Percentiles rank a stretch among this genome's conserved stretches.
phyloP scores from a whole-genome alignment of 2,797 vertebrate genomes.

The Chelon labrosus region DNA sequence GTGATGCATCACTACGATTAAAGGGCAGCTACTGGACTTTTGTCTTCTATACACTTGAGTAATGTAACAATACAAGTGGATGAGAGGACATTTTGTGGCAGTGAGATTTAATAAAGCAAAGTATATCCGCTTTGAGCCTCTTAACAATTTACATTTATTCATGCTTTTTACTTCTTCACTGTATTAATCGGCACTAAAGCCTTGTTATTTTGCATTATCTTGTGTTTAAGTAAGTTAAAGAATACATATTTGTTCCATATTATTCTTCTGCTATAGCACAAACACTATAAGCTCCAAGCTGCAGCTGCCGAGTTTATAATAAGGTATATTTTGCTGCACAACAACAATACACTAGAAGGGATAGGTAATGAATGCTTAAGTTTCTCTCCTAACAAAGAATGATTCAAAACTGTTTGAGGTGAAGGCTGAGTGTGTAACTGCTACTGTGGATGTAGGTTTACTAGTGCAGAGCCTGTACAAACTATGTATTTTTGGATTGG shows the following conservation, averaged over 20 bases:
- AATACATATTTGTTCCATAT: neutral
- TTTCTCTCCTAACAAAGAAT: neutral
- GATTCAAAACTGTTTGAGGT: neutral
- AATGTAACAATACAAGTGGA: conserved; percentile 5
- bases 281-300: neutral
- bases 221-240: neutral
- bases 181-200: neutral
- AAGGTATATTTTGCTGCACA: neutral
- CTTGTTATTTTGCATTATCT: neutral
- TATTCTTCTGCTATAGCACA: no score
- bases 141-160: no score
- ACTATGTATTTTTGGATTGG: no score
- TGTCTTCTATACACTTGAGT: neutral
- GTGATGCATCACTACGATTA: conserved; percentile 6
- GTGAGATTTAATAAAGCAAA: no score
- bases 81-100: neutral
- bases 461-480: no score
- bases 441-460: neutral
- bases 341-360: neutral
- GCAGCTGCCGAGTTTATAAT: neutral
- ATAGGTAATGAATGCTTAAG: neutral
- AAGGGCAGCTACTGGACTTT: neutral
- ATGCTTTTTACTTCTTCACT: neutral
- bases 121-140: no score
- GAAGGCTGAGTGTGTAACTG: neutral